These are phyloP conservation scores for Bicyclus anynana DNA, from an alignment of 1,140 invertebrate species.

Conservation along the genomic window DNA sequence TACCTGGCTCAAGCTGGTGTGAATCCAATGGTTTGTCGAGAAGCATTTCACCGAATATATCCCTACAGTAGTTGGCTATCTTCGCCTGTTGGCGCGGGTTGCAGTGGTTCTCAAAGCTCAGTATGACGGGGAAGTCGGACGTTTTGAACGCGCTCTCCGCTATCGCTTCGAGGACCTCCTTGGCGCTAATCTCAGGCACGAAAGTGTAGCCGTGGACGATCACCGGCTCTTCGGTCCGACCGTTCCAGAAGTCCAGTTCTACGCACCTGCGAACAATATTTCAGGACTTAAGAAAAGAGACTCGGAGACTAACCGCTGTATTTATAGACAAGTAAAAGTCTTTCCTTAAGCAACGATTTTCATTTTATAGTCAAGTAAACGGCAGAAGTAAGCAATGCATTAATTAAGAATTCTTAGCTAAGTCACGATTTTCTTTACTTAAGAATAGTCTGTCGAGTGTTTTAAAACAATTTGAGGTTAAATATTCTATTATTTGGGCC, in stretches of 20 bases:
- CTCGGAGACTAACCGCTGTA: too few species aligned
- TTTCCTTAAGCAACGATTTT: too few species aligned
- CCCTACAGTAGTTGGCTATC: slow-evolving; percentile 97
- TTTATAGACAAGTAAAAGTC: too few species aligned
- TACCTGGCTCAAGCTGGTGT: slow-evolving; percentile 85
- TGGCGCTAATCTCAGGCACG: slow-evolving; percentile 96
- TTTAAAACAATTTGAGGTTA: too few species aligned
- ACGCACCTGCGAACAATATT: slow-evolving; percentile 83
- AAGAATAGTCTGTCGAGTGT: too few species aligned
- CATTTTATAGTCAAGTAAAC: too few species aligned
- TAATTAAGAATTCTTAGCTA: too few species aligned
- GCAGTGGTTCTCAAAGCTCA: slow-evolving; percentile 99
- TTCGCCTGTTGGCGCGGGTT: slow-evolving; percentile 97
- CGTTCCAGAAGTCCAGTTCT: slow-evolving; percentile 99
- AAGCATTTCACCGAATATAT: slow-evolving; percentile 97
- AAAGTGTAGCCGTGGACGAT: slow-evolving; percentile 99
- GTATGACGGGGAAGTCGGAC: slow-evolving; percentile 94
- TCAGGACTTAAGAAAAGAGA: neutral
- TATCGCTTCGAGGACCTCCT: slow-evolving; percentile 97
- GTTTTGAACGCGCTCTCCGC: slow-evolving; percentile 99
- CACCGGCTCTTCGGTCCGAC: slow-evolving; percentile 94
- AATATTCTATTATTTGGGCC: too few species aligned
- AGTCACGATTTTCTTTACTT: too few species aligned
- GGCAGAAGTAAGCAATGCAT: too few species aligned
- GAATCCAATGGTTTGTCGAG: slow-evolving; percentile 92